phyloP scores from a whole-genome alignment of 2,113 vertebrate species.

The Chionodraco myersi region DNA sequence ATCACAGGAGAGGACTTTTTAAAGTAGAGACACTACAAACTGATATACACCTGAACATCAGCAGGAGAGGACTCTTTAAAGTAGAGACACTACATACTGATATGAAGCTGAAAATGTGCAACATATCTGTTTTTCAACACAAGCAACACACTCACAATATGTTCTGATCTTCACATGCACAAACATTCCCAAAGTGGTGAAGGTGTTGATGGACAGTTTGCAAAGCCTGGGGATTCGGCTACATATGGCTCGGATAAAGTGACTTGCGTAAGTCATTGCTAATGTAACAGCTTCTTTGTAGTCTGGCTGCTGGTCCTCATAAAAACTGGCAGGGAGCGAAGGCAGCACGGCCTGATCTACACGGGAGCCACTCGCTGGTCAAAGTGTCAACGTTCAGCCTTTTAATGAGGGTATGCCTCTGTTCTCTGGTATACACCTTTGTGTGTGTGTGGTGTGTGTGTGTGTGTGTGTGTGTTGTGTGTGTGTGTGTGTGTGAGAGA shows the following conservation, averaged over 20 bases:
- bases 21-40: no score
- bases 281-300: conserved; percentile 64
- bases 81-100: no score
- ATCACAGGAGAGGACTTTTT: no score
- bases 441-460: no score
- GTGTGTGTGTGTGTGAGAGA: no score
- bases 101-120: no score
- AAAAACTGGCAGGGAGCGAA: conserved; percentile 53
- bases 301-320: conserved; percentile 47
- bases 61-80: no score
- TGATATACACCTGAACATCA: no score
- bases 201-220: conserved; percentile 7
- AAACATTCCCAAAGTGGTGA: background rate
- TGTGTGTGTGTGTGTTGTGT: no score
- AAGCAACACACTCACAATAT: background rate
- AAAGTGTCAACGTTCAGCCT: conserved; percentile 37
- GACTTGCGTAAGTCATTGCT: conserved; percentile 47
- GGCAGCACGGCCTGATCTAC: conserved; percentile 53
- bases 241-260: conserved; percentile 66
- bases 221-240: background rate
- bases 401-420: conserved; percentile 34
- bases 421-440: background rate
- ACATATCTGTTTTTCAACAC: no score
- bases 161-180: background rate
- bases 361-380: conserved; percentile 23